Evolutionary conservation across 2,113 vertebrate genomes (phyloP).

Genomic region (Pavo muticus): DNA sequence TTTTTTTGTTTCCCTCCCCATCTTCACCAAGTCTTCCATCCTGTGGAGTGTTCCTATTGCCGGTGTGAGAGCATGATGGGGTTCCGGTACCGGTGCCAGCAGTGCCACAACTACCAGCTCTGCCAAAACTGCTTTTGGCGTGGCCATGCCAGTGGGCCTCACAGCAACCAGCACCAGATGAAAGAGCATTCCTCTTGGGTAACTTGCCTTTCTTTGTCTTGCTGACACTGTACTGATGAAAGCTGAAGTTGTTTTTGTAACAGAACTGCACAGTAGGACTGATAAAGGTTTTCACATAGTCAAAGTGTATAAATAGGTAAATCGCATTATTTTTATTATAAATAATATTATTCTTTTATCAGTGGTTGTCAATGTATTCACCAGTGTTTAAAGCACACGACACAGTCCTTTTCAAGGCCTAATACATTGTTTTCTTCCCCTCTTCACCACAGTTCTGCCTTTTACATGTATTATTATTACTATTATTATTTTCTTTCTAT

Average conservation of each 20-base stretch:
- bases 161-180: constrained; percentile 99
- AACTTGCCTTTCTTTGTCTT: constrained; percentile 20
- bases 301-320: accelerated
- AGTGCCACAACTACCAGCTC: constrained; percentile 99
- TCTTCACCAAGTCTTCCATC: constrained; percentile 89
- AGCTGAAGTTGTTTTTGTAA: accelerated
- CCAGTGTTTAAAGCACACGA: not conserved
- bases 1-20: accelerated
- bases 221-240: not conserved
- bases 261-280: not conserved
- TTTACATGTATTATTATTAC: not conserved
- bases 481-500: not conserved
- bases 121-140: constrained; percentile 98
- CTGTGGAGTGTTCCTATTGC: constrained; percentile 97
- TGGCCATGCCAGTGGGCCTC: constrained; percentile 92
- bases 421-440: accelerated
- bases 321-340: accelerated
- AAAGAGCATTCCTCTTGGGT: constrained; percentile 99
- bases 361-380: not conserved
- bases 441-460: not conserved
- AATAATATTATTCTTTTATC: accelerated
- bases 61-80: constrained; percentile 98
- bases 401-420: not conserved
- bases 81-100: constrained; percentile 97
- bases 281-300: not conserved